These are phyloP conservation scores for Mustela nigripes DNA, from an alignment of 2,113 vertebrate species.

Conservation along the genomic window DNA sequence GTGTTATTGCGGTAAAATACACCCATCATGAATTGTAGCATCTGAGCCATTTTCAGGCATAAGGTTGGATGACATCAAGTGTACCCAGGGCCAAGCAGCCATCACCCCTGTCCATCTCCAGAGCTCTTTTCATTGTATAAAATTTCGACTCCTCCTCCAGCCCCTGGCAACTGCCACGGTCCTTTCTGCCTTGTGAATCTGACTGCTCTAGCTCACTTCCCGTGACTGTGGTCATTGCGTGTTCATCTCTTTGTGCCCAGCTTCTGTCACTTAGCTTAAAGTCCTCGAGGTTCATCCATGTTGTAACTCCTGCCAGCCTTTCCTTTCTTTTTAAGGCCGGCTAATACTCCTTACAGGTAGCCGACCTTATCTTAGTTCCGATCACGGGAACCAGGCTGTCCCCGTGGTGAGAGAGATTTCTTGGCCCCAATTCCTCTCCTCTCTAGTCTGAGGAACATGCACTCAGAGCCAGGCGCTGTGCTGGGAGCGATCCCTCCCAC, in stretches of 20 bases:
- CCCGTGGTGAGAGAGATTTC: background rate
- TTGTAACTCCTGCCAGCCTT: fast-evolving
- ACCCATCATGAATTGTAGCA: background rate
- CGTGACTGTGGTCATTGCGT: fast-evolving
- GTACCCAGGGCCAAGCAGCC: fast-evolving
- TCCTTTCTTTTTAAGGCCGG: background rate
- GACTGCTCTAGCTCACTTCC: background rate
- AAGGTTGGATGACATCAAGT: background rate
- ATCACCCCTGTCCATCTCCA: background rate
- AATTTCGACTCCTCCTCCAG: background rate
- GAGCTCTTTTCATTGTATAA: background rate
- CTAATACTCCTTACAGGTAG: fast-evolving
- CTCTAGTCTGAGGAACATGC: background rate
- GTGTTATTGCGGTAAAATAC: background rate
- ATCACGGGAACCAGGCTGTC: background rate
- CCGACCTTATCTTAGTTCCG: background rate
- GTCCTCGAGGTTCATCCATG: background rate
- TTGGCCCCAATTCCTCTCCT: background rate
- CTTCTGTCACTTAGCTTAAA: background rate
- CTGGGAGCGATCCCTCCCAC: background rate
- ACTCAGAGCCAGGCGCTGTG: background rate
- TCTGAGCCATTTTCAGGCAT: background rate
- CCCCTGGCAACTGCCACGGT: background rate
- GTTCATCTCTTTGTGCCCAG: background rate
- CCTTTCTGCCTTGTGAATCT: background rate